phyloP scores from a whole-genome alignment of 2,797 vertebrate genomes.

The Hylomyscus alleni region DNA sequence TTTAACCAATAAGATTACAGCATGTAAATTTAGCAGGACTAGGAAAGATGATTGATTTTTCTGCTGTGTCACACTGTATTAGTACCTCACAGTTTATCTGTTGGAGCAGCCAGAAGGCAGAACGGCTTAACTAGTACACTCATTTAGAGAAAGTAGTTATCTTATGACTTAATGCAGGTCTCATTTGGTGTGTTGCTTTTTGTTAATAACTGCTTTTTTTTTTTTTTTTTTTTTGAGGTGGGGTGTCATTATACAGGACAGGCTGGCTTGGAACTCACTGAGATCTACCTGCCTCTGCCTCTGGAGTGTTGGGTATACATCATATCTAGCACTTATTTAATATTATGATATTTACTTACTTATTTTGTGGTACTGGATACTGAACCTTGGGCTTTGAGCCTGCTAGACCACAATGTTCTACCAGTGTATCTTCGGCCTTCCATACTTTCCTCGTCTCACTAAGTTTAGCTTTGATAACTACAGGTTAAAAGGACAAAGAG shows the following conservation, averaged over 20 bases:
- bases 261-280: background rate
- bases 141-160: conserved; percentile 48
- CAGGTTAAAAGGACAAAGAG: background rate
- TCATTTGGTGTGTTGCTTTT: conserved; percentile 74
- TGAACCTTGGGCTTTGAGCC: background rate
- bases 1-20: background rate
- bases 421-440: background rate
- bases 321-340: background rate
- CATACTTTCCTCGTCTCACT: background rate
- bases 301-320: background rate
- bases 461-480: conserved; percentile 45
- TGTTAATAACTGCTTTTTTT: conserved; percentile 73
- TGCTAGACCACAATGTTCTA: background rate
- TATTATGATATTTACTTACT: background rate
- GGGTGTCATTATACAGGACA: background rate
- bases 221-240: background rate
- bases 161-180: conserved; percentile 77
- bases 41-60: background rate
- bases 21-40: background rate
- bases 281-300: background rate
- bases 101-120: conserved; percentile 31
- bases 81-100: background rate
- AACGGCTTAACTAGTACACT: background rate
- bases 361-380: background rate
- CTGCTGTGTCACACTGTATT: conserved; percentile 38